These are phyloP conservation scores for Unio pictorum DNA, from an alignment of 2,888 invertebrate genomes.

Conservation along the genomic window DNA sequence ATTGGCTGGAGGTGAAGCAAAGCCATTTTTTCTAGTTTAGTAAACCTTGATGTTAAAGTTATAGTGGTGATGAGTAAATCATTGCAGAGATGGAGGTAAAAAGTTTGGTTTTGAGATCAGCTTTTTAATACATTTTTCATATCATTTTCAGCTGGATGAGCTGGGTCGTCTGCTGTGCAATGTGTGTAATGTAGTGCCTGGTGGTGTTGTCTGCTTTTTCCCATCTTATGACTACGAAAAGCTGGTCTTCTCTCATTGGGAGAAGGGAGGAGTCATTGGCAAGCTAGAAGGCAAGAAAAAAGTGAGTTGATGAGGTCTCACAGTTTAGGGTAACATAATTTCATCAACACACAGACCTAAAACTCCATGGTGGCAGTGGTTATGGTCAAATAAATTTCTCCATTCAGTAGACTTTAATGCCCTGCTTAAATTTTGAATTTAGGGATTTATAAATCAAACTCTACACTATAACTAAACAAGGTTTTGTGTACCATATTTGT, in stretches of 20 bases:
- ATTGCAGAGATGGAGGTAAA: too few species aligned
- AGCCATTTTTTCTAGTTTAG: too few species aligned
- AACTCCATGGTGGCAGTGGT: not conserved
- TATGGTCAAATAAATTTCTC: not conserved
- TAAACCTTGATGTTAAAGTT: too few species aligned
- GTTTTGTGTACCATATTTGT: too few species aligned
- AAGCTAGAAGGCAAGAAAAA: conserved; percentile 81
- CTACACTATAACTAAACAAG: too few species aligned
- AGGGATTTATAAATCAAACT: too few species aligned
- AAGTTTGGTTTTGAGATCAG: too few species aligned
- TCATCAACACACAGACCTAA: not conserved
- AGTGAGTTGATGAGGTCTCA: conserved; percentile 53
- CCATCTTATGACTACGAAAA: conserved; percentile 93
- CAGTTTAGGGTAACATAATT: not conserved
- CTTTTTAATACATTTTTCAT: not conserved
- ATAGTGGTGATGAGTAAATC: too few species aligned
- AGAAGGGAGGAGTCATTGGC: conserved; percentile 77
- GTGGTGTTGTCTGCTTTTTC: conserved; percentile 94
- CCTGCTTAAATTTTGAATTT: too few species aligned
- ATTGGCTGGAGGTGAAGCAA: too few species aligned
- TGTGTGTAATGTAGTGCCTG: conserved; percentile 85
- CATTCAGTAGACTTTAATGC: too few species aligned
- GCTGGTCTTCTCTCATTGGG: conserved; percentile 78
- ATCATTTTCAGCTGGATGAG: conserved; percentile 73
- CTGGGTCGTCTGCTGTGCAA: conserved; percentile 82